Evolutionary conservation across 2,797 vertebrate genomes (phyloP).

Genomic region (Sebastes cheni): DNA sequence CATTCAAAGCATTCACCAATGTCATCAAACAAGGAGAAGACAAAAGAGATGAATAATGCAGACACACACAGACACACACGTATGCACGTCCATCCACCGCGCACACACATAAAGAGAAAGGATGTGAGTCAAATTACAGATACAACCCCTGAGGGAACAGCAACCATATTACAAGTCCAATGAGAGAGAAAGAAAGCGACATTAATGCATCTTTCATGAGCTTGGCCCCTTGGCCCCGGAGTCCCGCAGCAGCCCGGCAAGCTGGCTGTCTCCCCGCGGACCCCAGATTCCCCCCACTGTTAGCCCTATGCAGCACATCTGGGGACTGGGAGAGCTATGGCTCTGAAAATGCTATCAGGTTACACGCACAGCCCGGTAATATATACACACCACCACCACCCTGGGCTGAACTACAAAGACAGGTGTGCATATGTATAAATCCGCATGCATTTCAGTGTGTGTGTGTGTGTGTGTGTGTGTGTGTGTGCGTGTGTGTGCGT

Average conservation of each 20-base stretch:
- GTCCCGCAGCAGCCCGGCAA: conserved; percentile 24
- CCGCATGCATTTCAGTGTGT: background rate
- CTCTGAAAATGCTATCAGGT: conserved; percentile 44
- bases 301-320: conserved; percentile 15
- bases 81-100: background rate
- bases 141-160: conserved; percentile 35
- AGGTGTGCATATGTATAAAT: background rate
- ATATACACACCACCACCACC: conserved; percentile 8
- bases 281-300: background rate
- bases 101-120: conserved; percentile 14
- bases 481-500: background rate
- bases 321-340: background rate
- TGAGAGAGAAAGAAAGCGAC: conserved; percentile 49
- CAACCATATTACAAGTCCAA: conserved; percentile 49
- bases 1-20: conserved; percentile 32
- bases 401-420: background rate
- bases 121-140: conserved; percentile 47
- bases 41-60: conserved; percentile 21
- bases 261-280: conserved; percentile 12
- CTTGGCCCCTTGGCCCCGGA: conserved; percentile 35
- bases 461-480: background rate
- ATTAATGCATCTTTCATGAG: conserved; percentile 75
- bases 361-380: conserved; percentile 25
- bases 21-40: conserved; percentile 24
- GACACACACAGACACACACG: background rate